Evolutionary conservation across 2,888 invertebrate species (phyloP), one percentile per base, ranked within the genome.

Genomic region (Bombyx huttoni): DNA sequence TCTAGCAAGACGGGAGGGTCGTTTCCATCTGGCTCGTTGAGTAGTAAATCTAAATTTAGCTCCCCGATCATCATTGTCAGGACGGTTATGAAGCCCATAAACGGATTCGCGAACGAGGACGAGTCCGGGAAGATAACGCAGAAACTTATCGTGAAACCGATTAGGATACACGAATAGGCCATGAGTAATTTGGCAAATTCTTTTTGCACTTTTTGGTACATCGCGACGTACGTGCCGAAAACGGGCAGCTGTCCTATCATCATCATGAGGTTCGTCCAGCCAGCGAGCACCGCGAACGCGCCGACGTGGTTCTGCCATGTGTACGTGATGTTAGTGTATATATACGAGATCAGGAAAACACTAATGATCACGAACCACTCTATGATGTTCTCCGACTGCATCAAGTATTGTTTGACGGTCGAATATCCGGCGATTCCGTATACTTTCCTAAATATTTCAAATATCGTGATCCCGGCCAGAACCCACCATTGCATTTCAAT

Each of bases 1-100:
- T 94, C 94, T 46, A 95, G 79, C 33, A 94, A 78, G 59, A 94
- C 92, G 0, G 93, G 93, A 0, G 93, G 93, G 81, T 93, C 93
- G 65, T 93, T 92, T 7, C 93, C 93, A 64, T 93, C 92, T n/a
- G 92, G 91, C 68, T 94, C 93, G 63, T 94, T 93, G 49, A 94
- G 90, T 49, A 94, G 76, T 52, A 94, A 87, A 69, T 94, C 94
- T 56, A 96, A 89, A 71, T 94, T 94, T 62, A 95, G 83, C 75
- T 96, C 96, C 0, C 96, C 96, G 8, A 95, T 95, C 95, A 96
- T 96, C 95, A 96, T 96, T 0, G 95, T 95, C 54, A 96, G 75
- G 6, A 96, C 94, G 1, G 95, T 94, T 54, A 96, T 94, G 56
- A 96, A 91, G 8, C 95, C 95, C 80, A 94, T 94, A 60, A 95